Evolutionary conservation across 2,797 vertebrate species (phyloP), one percentile per base, ranked within the genome.

Genomic region (Staurois parvus): DNA sequence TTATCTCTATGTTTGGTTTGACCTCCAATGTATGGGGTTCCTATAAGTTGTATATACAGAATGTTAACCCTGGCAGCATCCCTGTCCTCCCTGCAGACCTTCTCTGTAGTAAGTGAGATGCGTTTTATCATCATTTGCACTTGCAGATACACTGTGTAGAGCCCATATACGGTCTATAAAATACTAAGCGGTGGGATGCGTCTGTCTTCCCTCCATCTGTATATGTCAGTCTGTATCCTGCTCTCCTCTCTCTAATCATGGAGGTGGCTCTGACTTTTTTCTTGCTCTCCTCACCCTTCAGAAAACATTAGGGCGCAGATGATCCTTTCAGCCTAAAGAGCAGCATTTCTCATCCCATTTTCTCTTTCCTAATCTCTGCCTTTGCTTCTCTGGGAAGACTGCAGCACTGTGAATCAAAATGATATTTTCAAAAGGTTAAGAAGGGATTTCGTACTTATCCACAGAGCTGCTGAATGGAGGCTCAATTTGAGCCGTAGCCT

Each of bases 341-440:
- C 34, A 28, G 30, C 72, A 81, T 81, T 77, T 69, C 37, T 86
- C 84, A 86, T 86, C 88, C 68, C 62, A 83, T 52, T 88, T 88
- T 78, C 76, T 17, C 28, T 21, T 81, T 79, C 79, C 59, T 70
- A 52, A 88, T 84, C 52, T 84, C 70, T 67, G 85, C 26, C 52
- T 84, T 70, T 67, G 85, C 26, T 81, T 2, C 68, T 86, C 78
- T 84, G 85, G 88, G 91, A 89, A 86, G 92, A 91, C 92, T 91
- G 90, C 87, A 82, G 88, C 84, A 87, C 88, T 90, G 90, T 91
- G 93, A 93, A 92, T 94, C 84, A 86, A 93, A 92, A 94, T 94
- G 92, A 91, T 69, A 5, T 90, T 91, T 91, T 89, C 90, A 91
- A 92, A 86, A 93, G 92, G 91, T 90, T 81, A 93, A 93, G 91